Conservation (phyloP, 1,140 invertebrate species). For the Muscidifurax raptorellus region DNA sequence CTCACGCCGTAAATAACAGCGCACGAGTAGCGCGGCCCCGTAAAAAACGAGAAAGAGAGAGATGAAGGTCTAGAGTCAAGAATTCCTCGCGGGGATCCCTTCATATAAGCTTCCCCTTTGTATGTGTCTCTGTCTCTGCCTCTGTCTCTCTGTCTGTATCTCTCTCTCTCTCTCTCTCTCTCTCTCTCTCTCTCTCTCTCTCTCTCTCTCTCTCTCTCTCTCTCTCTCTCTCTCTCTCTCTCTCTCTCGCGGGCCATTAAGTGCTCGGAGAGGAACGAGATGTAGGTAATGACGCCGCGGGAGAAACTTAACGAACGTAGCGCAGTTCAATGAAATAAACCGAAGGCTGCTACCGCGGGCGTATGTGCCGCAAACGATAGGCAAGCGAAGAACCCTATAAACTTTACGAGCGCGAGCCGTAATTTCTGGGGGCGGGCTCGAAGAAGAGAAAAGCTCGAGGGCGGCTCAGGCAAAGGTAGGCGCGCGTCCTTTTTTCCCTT, state of each 20-base stretch:
- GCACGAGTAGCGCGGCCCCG: not conserved
- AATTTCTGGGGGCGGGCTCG: slow-evolving; percentile 41
- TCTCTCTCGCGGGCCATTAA: slow-evolving; percentile 3
- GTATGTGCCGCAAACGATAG: slow-evolving; percentile 51
- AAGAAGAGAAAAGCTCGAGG: slow-evolving; percentile 16
- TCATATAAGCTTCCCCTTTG: not conserved
- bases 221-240: not conserved
- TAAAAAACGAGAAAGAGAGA: not conserved
- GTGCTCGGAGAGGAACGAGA: slow-evolving; percentile 28
- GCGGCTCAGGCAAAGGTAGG: not conserved
- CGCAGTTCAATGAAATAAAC: slow-evolving; percentile 57
- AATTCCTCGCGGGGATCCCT: slow-evolving; percentile 3
- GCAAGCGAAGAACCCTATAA: slow-evolving; percentile 54
- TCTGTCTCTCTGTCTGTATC: not conserved
- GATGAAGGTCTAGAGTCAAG: not conserved
- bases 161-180: not conserved
- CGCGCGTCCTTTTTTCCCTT: not conserved
- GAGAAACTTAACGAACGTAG: slow-evolving; percentile 16
- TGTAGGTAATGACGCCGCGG: slow-evolving; percentile 18
- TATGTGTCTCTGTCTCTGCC: not conserved
- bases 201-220: slow-evolving; percentile 7
- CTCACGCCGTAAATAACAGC: slow-evolving; percentile 16
- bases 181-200: not conserved
- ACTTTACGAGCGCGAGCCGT: slow-evolving; percentile 54
- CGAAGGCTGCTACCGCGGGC: slow-evolving; percentile 26